A percentile compares a stretch with the other conserved stretches of the same genome.
Conservation (phyloP, 2,113 vertebrate genomes). For the Donacobius atricapilla region DNA sequence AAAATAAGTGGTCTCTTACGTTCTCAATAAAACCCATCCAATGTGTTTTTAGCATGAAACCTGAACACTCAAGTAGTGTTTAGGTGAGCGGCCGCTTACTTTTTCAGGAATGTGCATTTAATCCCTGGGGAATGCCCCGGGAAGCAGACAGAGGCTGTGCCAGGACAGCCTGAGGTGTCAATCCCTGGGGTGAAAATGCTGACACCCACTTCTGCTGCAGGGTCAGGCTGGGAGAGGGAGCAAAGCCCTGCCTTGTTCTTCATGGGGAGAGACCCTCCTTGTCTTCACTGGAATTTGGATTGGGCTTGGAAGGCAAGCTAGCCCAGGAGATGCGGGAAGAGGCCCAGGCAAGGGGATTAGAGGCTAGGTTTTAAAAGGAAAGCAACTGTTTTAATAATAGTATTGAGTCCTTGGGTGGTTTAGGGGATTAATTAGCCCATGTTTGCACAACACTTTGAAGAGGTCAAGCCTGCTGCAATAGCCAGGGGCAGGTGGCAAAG, state of each 20-base stretch:
- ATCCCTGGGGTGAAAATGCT: neutral
- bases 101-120: conserved; percentile 58
- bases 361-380: conserved; percentile 49
- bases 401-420: conserved; percentile 35
- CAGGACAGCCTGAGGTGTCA: accelerated
- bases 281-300: neutral
- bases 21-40: neutral
- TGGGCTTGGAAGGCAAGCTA: neutral
- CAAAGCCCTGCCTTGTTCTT: neutral
- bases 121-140: neutral
- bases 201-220: accelerated
- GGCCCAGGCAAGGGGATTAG: conserved; percentile 25
- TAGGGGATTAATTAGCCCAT: conserved; percentile 28
- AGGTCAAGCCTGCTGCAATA: neutral
- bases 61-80: conserved; percentile 38
- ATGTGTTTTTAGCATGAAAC: neutral
- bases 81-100: neutral
- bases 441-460: conserved; percentile 29
- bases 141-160: neutral
- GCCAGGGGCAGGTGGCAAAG: neutral
- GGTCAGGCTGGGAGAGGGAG: neutral
- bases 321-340: neutral
- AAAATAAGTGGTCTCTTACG: neutral
- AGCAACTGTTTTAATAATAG: conserved; percentile 55
- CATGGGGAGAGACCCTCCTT: neutral